Percentiles rank a stretch among this genome's conserved stretches.
Conservation (phyloP, 2,113 vertebrate genomes). For the Brachypteracias leptosomus region DNA sequence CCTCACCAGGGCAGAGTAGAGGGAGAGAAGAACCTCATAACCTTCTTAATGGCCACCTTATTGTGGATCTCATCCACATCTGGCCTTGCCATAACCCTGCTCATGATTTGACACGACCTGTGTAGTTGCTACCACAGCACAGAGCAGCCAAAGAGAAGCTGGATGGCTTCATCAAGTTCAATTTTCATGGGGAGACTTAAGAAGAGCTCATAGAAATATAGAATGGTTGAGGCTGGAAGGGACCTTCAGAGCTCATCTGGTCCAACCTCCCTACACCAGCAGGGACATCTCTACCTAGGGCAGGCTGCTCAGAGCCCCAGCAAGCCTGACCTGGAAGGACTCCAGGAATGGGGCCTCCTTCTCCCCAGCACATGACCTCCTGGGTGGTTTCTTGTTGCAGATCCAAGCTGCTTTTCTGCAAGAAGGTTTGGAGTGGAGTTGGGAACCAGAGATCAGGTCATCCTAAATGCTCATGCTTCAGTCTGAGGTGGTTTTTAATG, state of each 20-base stretch:
- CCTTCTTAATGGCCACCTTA: background rate
- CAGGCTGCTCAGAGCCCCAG: too few species aligned
- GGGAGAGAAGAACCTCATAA: background rate
- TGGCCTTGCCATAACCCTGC: background rate
- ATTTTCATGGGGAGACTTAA: background rate
- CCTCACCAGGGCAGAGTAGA: background rate
- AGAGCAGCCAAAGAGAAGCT: background rate
- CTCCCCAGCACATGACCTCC: background rate
- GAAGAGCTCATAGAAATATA: background rate
- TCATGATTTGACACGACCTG: fast-evolving
- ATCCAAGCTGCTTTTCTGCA: background rate
- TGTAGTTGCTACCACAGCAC: fast-evolving
- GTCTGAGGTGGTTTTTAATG: background rate
- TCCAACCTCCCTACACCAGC: too few species aligned
- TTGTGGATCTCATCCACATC: fast-evolving
- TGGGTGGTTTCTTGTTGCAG: background rate
- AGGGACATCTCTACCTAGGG: too few species aligned
- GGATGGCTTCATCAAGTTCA: background rate
- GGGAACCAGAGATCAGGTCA: background rate
- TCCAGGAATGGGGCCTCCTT: too few species aligned
- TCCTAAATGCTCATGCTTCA: background rate
- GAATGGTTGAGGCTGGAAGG: too few species aligned
- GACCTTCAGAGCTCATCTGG: too few species aligned
- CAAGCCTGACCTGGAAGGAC: too few species aligned
- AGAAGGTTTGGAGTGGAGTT: background rate